Percentiles rank a stretch among this genome's conserved stretches.
Evolutionary conservation across 1,140 invertebrate genomes (phyloP).

Genomic region (Euwallacea fornicatus): DNA sequence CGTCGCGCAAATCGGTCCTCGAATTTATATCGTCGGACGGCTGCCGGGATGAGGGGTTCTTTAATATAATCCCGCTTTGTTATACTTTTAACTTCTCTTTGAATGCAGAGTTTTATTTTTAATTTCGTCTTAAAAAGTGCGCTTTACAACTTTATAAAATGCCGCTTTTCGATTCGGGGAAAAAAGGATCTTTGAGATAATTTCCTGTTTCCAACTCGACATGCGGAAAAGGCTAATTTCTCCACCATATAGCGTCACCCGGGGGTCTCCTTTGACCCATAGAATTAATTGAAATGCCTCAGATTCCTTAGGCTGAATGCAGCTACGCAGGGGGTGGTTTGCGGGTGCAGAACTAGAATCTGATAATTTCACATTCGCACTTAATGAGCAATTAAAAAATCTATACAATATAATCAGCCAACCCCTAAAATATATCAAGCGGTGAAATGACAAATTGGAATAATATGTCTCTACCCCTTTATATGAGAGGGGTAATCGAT

Average conservation of each 20-base stretch:
- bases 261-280: constrained; percentile 19
- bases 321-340: neutral
- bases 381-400: no score
- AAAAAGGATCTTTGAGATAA: neutral
- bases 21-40: constrained; percentile 42
- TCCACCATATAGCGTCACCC: constrained; percentile 7
- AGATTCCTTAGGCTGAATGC: constrained; percentile 18
- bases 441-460: constrained; percentile 6
- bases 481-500: constrained; percentile 8
- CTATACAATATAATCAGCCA: no score
- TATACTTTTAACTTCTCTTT: constrained; percentile 37
- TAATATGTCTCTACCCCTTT: constrained; percentile 7
- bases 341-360: no score
- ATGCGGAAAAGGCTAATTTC: neutral
- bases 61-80: constrained; percentile 37
- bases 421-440: constrained; percentile 1
- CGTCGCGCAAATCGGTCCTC: constrained; percentile 45
- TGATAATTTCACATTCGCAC: no score
- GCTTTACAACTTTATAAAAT: constrained; percentile 35
- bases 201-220: neutral
- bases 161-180: neutral
- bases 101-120: constrained; percentile 37
- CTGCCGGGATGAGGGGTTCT: constrained; percentile 31
- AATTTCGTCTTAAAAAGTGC: constrained; percentile 24
- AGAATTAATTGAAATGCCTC: constrained; percentile 30